Conservation (phyloP, 1,140 invertebrate species). For the Heterodera carotae region DNA sequence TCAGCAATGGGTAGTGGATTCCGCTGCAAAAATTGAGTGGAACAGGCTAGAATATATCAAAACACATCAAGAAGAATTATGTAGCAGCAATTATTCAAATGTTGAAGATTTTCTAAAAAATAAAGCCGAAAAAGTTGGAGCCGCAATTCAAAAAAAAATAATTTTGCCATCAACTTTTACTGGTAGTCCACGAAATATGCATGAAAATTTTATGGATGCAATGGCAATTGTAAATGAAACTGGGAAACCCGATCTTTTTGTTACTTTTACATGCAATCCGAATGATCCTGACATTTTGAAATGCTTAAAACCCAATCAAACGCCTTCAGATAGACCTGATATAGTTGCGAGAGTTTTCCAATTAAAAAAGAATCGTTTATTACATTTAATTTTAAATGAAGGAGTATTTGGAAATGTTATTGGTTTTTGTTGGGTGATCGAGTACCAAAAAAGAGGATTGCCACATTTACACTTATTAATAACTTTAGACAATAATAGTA, state of each 20-base stretch:
- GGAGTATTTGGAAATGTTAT: background rate
- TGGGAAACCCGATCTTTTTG: no score
- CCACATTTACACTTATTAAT: no score
- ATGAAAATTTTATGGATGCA: no score
- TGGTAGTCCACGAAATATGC: no score
- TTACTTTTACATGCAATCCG: no score
- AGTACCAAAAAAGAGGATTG: no score
- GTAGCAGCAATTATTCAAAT: no score
- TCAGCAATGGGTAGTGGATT: no score
- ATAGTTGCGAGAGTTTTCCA: background rate
- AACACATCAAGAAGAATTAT: no score
- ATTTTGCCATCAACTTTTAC: constrained; percentile 7
- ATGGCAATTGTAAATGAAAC: no score
- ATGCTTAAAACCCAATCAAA: no score
- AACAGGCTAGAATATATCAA: background rate
- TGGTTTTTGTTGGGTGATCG: constrained; percentile 4
- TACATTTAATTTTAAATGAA: constrained; percentile 2
- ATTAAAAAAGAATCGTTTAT: background rate
- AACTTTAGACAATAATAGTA: background rate
- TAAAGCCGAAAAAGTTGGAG: background rate
- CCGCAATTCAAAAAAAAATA: constrained; percentile 5
- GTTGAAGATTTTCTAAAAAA: constrained; percentile 7
- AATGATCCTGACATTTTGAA: no score
- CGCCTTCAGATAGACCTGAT: background rate
- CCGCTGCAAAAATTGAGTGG: background rate